Evolutionary conservation across 2,888 invertebrate species (phyloP), one percentile per base, ranked within the genome.

Genomic region (Protonemura montana): DNA sequence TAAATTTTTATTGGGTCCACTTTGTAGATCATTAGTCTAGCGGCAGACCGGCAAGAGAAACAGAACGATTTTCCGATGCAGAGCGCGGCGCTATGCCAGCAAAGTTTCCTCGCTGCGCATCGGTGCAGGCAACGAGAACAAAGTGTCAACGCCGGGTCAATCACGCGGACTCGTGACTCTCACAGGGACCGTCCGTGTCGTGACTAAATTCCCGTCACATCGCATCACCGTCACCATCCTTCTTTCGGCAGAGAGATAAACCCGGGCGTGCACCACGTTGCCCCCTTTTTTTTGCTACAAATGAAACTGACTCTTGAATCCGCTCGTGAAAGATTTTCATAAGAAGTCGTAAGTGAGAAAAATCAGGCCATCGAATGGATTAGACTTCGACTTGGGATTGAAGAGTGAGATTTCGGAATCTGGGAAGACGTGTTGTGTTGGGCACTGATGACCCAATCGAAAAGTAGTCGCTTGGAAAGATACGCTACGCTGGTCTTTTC

Each of bases 71-170:
- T 41, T 41, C 41, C 41, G 5, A 41, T 41, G 41, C 41, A 41
- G 13, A 7, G 13, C 13, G 41, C n/a, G n/a, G n/a, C n/a, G n/a
- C n/a, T n/a, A 13, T 41, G 41, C 41, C 41, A 59, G 21, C 59
- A 59, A 59, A 59, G 35, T 6, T 59, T 59, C 21, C 16, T 1
- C 59, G 59, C 59, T 59, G 6, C 21, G 59, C 21, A 2, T 59
- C 59, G 16, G 2, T n/a, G n/a, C n/a, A n/a, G 59, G 59, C 13
- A 59, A 59, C 3, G 21, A 21, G 59, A 59, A 59, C 59, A 59
- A 59, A 59, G 59, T 59, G 59, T 59, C 59, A 59, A 59, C 59
- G 59, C 59, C 59, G 59, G 59, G 59, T 59, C 59, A 59, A 59
- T 59, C 59, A 21, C 59, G 59, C 59, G 13, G 21, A 21, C 59